phyloP scores from a whole-genome alignment of 2,113 vertebrate species.

The Taurulus bubalis region DNA sequence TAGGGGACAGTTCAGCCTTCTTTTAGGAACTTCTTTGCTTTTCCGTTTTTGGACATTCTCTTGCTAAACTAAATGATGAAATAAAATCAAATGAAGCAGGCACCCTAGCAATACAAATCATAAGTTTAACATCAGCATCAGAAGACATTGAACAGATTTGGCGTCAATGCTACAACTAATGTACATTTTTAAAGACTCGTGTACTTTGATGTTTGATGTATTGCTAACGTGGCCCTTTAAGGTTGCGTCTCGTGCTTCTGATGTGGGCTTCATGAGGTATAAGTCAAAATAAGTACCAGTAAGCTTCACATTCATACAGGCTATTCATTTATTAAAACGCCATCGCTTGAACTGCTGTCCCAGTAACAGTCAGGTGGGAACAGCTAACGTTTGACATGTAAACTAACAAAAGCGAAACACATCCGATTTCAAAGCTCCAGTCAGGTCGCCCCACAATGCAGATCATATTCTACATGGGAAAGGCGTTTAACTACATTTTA shows the following conservation, averaged over 20 bases:
- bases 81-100: too few species aligned
- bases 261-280: too few species aligned
- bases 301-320: not conserved
- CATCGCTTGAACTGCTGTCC: not conserved
- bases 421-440: not conserved
- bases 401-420: not conserved
- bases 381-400: not conserved
- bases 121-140: not conserved
- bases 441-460: not conserved
- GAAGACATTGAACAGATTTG: not conserved
- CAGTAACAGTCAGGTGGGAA: not conserved
- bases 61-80: too few species aligned
- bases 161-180: not conserved
- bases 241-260: not conserved
- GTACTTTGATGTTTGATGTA: not conserved
- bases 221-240: not conserved
- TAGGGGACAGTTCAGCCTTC: not conserved
- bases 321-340: not conserved
- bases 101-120: too few species aligned
- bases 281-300: not conserved
- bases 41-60: not conserved
- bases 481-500: too few species aligned
- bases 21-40: not conserved
- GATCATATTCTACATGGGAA: fast-evolving
- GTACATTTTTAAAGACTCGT: not conserved